phyloP scores from a whole-genome alignment of 2,797 vertebrate species.

The Pagetopsis macropterus region DNA sequence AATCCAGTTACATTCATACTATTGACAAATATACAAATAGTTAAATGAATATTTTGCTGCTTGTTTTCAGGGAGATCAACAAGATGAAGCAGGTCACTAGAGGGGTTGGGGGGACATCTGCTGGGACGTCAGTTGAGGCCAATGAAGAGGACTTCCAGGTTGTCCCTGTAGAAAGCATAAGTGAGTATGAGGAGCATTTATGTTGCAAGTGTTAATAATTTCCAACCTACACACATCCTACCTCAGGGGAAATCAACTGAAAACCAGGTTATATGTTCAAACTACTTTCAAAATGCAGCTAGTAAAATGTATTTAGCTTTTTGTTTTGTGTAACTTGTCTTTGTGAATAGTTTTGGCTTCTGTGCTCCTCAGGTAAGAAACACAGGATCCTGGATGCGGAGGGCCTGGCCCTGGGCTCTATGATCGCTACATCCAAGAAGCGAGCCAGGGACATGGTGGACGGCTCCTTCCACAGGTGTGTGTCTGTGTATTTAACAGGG shows the following conservation, averaged over 20 bases:
- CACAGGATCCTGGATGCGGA: conserved; percentile 89
- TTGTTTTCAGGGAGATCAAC: conserved; percentile 77
- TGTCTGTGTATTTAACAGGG: not conserved
- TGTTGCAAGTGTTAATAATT: not conserved
- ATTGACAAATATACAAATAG: not conserved
- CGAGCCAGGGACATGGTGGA: conserved; percentile 89
- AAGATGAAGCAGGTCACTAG: conserved; percentile 72
- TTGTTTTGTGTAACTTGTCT: conserved; percentile 1
- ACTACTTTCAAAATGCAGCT: not conserved
- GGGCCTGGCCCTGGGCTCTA: conserved; percentile 90
- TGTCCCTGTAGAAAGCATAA: conserved; percentile 90
- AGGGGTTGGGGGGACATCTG: conserved; percentile 19
- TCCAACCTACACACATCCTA: not conserved
- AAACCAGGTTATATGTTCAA: not conserved
- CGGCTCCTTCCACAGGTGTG: conserved; percentile 91
- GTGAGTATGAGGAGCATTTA: conserved; percentile 77
- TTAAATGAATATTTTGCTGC: not conserved
- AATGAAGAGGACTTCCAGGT: conserved; percentile 84
- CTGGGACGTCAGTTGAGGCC: conserved; percentile 6
- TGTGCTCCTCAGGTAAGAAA: conserved; percentile 81
- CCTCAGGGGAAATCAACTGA: not conserved
- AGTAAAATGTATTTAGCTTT: not conserved
- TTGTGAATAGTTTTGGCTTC: not conserved
- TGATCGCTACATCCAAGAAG: conserved; percentile 92
- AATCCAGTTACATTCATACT: not conserved